Base-by-base conservation (phyloP, 2,797 vertebrate genomes). In the Silurus lanzhouensis region DNA sequence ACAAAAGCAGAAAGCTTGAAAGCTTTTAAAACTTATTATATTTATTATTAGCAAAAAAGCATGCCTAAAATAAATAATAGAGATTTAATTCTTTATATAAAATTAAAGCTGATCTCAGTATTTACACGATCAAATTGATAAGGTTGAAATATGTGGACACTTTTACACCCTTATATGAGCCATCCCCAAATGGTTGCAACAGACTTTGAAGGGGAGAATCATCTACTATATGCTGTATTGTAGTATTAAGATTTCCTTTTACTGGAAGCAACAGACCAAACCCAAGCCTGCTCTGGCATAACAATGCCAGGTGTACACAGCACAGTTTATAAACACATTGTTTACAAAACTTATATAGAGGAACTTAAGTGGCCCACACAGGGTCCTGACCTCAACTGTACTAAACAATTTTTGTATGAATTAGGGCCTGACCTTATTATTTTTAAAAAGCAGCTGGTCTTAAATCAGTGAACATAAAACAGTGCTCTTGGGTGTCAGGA, bases 81-180 rank as follows among this genome's bases (percentile, higher is more conserved):
- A 79, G 12, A 8, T 38, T 22, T 31, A 2, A 48, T 79, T 71
- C 66, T 60, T 31, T 70, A 5, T 20, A 57, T 58, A 38, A 82
- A 70, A 58, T 82, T 48, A 31, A 82, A 72, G 58, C 20, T 83
- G 57, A 71, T 74, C 13, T 15, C n/a, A 27, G 38, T 83, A 38
- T 27, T 71, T 48, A 71, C 4, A 46, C 15, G 9, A 1, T 52
- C 6, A 52, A 52, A 52, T 52, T 52, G 48, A 68, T 44, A 70
- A 9, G 66, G 2, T 27, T 25, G 31, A 20, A 20, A 14, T 38
- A 8, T 68, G 67, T 38, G 31, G 2, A 38, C 66, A 68, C 27
- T 20, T 10, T 70, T 2, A 20, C 31, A 44, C 8, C 14, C 66
- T 12, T 14, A 2, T 17, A 14, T 31, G 14, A 14, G 25, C 14